These are phyloP conservation scores for Polia nebulosa DNA, from an alignment of 2,888 invertebrate species.

Conservation along the genomic window DNA sequence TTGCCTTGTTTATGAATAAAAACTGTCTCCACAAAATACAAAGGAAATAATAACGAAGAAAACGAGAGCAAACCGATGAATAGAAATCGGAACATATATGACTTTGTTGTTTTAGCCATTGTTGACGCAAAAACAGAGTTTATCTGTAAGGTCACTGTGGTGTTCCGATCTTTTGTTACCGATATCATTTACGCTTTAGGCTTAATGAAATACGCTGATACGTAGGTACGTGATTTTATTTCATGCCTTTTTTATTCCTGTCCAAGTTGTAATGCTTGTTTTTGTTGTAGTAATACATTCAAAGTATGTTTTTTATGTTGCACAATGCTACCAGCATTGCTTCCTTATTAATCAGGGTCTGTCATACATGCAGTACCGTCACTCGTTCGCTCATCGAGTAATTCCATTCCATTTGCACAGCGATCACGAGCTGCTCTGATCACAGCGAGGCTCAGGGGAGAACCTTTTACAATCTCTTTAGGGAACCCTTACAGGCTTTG, in stretches of 20 bases:
- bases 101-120: conserved; percentile 42
- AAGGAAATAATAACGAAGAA: conserved; percentile 28
- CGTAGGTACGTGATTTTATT: conserved; percentile 5
- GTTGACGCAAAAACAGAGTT: conserved; percentile 17
- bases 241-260: background rate
- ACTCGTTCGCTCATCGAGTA: no score
- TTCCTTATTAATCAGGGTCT: no score
- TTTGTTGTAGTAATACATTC: no score
- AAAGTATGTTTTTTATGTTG: no score
- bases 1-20: conserved; percentile 17
- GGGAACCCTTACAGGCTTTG: no score
- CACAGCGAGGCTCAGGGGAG: no score
- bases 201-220: conserved; percentile 19
- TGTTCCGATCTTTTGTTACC: conserved; percentile 19
- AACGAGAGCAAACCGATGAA: conserved; percentile 28
- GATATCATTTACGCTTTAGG: background rate
- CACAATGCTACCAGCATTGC: no score
- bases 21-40: conserved; percentile 14
- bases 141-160: conserved; percentile 5
- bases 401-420: no score
- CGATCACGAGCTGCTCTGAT: no score
- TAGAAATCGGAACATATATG: conserved; percentile 30
- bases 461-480: no score
- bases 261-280: no score
- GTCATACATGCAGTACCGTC: no score